Conservation (phyloP, 2,113 vertebrate species). For the Struthidea cinerea region DNA sequence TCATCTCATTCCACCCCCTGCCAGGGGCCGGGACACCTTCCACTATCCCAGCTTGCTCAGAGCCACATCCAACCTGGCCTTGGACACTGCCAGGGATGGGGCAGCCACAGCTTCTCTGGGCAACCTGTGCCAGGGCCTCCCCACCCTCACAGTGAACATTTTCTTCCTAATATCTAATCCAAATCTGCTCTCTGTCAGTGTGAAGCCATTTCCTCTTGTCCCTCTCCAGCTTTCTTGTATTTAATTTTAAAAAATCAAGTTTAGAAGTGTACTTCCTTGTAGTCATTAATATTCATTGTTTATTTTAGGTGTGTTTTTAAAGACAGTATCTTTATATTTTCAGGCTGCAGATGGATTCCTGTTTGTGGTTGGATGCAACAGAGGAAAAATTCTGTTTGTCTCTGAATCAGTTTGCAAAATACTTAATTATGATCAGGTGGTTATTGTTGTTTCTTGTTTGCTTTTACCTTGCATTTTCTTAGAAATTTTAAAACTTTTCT, state of each 20-base stretch:
- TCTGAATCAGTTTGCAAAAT: conserved; percentile 89
- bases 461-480: background rate
- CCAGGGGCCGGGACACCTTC: background rate
- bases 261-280: background rate
- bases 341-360: conserved; percentile 91
- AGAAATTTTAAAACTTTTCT: background rate
- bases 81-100: background rate
- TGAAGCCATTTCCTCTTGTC: background rate
- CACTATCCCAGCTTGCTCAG: fast-evolving
- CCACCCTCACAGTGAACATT: fast-evolving
- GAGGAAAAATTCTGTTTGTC: conserved; percentile 90
- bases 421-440: conserved; percentile 86
- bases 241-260: background rate
- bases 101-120: background rate
- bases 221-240: background rate
- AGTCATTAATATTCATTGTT: background rate
- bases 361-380: conserved; percentile 90
- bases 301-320: background rate
- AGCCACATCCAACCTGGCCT: background rate
- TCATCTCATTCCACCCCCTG: background rate
- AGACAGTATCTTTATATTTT: conserved; percentile 6
- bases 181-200: background rate
- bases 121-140: background rate
- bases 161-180: background rate
- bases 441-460: background rate